Evolutionary conservation across 2,113 vertebrate genomes (phyloP), one percentile per base, ranked within the genome.

Genomic region (Pterocles gutturalis): DNA sequence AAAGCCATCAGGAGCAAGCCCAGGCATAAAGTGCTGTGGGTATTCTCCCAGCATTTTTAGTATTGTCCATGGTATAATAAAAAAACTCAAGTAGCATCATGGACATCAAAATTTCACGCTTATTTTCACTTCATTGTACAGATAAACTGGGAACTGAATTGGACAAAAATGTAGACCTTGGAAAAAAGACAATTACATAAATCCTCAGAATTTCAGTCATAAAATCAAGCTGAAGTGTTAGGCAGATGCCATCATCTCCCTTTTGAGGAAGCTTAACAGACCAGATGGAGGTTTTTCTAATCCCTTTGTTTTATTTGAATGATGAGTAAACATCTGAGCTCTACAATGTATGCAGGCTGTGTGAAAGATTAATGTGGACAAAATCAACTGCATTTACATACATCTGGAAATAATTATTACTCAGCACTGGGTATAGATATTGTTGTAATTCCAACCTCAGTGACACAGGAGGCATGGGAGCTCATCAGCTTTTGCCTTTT

Each of bases 351-450:
- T 48, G 14, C n/a, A 83, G 45, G 8, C 62, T 83, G 25, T 65
- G 31, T 87, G 43, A 79, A 93, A 82, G 57, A 93, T 85, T 67
- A 72, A 91, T 72, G 77, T 57, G 48, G 33, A 87, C 87, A 69
- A 82, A 64, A 55, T 33, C 67, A 67, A 10, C 33, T 31, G 29
- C 3, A 2, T 84, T 81, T 87, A 29, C 6, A 3, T 73, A 53
- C 38, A 79, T 87, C 72, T 92, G 89, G 84, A 89, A 91, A 76
- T 48, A 84, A 91, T 94, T 87, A 70, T 13, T 75, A 45, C 24
- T 92, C 83, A 84, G 19, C 0, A 0, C 19, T 2, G 2, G 31
- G n/a, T 80, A 33, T 73, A 94, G 54, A 43, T 83, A 81, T 34
- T 87, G 64, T 36, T 19, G 14, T 70, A 33, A 69, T 77, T 90